A percentile compares a stretch with the other conserved stretches of the same genome.
Evolutionary conservation across 2,888 invertebrate genomes (phyloP).

Genomic region (Cheilosia variabilis): DNA sequence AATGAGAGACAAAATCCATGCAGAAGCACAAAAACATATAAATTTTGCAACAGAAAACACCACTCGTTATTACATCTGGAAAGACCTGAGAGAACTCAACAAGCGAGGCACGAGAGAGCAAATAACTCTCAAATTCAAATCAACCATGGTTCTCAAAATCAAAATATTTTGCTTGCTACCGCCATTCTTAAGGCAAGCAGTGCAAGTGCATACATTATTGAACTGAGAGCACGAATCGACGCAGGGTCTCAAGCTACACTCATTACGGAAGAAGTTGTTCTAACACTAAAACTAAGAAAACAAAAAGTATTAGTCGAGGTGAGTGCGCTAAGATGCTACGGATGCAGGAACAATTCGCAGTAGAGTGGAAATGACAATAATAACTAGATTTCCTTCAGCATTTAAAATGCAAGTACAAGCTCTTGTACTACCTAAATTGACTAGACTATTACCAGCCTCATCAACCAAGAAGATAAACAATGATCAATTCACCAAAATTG

Average conservation of each 20-base stretch:
- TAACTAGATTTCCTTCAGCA: not conserved
- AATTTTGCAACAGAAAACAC: too few relatives aligned
- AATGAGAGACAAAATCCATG: too few relatives aligned
- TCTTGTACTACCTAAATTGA: not conserved
- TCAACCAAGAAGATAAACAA: not conserved
- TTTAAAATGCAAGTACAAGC: not conserved
- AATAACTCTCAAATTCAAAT: not conserved
- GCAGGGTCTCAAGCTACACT: not conserved
- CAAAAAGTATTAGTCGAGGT: not conserved
- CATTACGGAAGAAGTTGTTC: constrained; percentile 14
- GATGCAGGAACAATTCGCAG: not conserved
- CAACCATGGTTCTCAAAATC: not conserved
- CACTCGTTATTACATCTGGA: constrained; percentile 1
- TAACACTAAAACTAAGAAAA: not conserved
- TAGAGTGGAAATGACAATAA: not conserved
- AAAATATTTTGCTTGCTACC: constrained; percentile 13
- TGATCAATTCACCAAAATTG: not conserved
- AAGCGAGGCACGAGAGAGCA: not conserved
- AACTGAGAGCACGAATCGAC: constrained; percentile 16
- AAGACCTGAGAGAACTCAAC: too few relatives aligned
- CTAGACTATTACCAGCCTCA: not conserved
- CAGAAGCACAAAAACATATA: too few relatives aligned
- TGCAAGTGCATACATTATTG: not conserved
- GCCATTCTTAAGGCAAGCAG: constrained; percentile 6
- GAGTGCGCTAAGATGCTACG: not conserved